These are phyloP conservation scores for Tenthredo distinguenda DNA, from an alignment of 2,888 invertebrate species.

Conservation along the genomic window DNA sequence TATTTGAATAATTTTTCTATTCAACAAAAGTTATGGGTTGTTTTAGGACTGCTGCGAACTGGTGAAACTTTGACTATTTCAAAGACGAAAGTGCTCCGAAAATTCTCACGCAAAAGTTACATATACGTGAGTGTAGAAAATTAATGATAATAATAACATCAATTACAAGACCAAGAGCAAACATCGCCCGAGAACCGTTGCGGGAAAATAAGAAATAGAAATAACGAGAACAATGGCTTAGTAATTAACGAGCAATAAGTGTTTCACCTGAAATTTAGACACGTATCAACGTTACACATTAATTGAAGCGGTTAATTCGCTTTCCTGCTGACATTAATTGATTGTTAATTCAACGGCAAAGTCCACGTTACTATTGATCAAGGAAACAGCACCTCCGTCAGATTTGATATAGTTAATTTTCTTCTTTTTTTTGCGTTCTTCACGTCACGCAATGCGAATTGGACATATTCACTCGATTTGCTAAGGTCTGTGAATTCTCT, in stretches of 20 bases:
- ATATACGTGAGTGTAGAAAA: not conserved
- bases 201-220: not conserved
- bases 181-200: not conserved
- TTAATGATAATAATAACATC: not conserved
- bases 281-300: not conserved
- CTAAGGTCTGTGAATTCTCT: not conserved
- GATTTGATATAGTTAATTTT: not conserved
- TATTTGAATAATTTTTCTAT: not conserved
- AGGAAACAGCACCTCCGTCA: not conserved
- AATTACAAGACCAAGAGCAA: not conserved
- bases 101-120: conserved; percentile 15
- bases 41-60: not conserved
- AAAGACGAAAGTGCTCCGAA: conserved; percentile 2
- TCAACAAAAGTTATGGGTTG: not conserved
- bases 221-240: not conserved
- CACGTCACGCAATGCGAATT: not conserved
- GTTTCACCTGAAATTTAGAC: conserved; percentile 5
- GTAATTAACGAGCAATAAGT: not conserved
- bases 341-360: not conserved
- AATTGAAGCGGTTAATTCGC: not conserved
- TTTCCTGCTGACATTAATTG: not conserved
- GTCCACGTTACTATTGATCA: not conserved
- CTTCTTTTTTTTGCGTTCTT: not conserved
- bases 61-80: not conserved
- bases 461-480: not conserved